Percentiles rank a stretch among this genome's conserved stretches.
Conservation (phyloP, 64 coral and sea anemone species). For the Montipora efflorescens region DNA sequence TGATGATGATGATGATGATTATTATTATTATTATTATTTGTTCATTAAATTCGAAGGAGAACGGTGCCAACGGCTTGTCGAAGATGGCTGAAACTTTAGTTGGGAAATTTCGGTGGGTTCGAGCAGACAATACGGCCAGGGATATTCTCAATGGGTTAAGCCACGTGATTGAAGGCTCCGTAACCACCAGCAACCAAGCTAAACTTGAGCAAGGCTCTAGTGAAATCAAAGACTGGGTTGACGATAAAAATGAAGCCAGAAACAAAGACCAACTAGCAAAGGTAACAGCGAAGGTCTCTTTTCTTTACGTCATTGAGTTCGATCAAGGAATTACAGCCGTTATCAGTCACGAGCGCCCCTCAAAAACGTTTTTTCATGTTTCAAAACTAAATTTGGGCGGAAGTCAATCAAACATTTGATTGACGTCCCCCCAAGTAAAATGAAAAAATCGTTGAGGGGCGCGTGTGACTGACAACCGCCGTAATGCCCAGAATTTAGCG, state of each 20-base stretch:
- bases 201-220: slow-evolving; percentile 18
- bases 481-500: no score
- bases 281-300: background rate
- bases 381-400: no score
- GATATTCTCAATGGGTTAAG: slow-evolving; percentile 43
- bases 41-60: background rate
- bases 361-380: no score
- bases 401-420: no score
- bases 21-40: no score
- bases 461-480: no score
- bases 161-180: slow-evolving; percentile 33
- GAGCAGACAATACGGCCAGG: slow-evolving; percentile 3
- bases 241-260: slow-evolving; percentile 58
- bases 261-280: slow-evolving; percentile 45
- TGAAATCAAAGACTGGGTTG: slow-evolving; percentile 62
- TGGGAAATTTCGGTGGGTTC: slow-evolving; percentile 24
- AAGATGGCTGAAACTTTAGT: slow-evolving; percentile 51
- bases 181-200: background rate
- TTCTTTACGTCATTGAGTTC: background rate
- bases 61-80: slow-evolving; percentile 43
- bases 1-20: no score
- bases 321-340: no score
- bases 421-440: no score
- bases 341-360: no score
- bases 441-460: no score